These are phyloP conservation scores for Catharus ustulatus DNA, from an alignment of 2,797 vertebrate genomes.

Conservation along the genomic window DNA sequence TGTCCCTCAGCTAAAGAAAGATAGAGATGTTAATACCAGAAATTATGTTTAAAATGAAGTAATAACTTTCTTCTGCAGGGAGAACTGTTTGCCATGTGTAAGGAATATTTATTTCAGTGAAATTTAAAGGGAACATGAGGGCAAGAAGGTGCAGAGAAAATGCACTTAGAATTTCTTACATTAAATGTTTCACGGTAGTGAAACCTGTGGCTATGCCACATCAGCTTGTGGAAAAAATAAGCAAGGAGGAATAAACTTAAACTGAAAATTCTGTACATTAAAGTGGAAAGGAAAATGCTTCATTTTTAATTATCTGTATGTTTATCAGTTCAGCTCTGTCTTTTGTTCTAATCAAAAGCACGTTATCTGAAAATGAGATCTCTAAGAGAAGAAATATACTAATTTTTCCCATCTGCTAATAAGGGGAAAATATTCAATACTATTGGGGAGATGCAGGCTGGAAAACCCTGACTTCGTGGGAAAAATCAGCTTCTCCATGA, in stretches of 20 bases:
- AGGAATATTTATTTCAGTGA: conserved; percentile 32
- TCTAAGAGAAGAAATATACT: background rate
- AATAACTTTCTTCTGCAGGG: conserved; percentile 36
- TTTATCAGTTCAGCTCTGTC: background rate
- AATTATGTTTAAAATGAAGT: conserved; percentile 65
- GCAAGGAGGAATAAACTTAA: background rate
- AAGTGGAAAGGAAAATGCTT: background rate
- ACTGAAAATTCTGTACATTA: background rate
- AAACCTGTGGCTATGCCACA: background rate
- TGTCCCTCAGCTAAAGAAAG: conserved; percentile 60
- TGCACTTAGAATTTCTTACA: background rate
- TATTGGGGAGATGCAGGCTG: background rate
- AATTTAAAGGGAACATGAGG: background rate
- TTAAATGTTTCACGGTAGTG: background rate
- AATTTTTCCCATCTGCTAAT: background rate
- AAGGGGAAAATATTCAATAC: background rate
- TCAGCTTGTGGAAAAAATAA: background rate
- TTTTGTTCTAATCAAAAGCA: conserved; percentile 1
- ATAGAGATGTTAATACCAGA: conserved; percentile 67
- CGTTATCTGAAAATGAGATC: background rate
- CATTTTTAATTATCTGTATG: background rate
- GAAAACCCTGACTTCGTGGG: background rate
- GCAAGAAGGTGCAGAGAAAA: background rate
- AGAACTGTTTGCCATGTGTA: conserved; percentile 27
- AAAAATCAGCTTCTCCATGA: background rate